Evolutionary conservation across 64 coral and sea anemone genomes (phyloP).

Genomic region (Montipora sp.): DNA sequence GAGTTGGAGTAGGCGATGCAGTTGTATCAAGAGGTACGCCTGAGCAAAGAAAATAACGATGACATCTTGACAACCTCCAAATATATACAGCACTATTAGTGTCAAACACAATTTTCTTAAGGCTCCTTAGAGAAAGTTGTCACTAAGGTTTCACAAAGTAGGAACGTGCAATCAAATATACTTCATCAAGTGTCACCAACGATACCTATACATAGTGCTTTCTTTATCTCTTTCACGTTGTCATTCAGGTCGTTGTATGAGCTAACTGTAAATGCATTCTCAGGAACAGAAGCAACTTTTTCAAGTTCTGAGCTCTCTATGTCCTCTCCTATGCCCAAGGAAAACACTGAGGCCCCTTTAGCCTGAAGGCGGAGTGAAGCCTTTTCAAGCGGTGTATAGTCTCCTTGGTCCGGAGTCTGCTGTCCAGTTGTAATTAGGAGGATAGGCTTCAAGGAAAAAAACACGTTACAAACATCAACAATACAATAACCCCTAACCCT

Average conservation of each 20-base stretch:
- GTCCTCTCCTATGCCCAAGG: constrained; percentile 41
- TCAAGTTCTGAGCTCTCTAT: constrained; percentile 33
- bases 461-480: background rate
- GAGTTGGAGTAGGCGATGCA: background rate
- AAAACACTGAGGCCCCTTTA: constrained; percentile 19
- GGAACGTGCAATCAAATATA: background rate
- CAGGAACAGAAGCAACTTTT: constrained; percentile 42
- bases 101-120: too few species aligned
- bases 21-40: constrained; percentile 1
- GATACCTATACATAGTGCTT: constrained; percentile 23
- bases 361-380: constrained; percentile 34
- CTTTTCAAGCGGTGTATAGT: background rate
- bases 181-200: too few species aligned
- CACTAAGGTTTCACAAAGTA: background rate
- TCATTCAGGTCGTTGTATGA: constrained; percentile 34
- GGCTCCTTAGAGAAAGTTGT: too few species aligned
- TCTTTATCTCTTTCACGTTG: constrained; percentile 8
- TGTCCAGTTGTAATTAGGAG: constrained; percentile 53
- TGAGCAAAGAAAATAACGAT: background rate
- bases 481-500: background rate
- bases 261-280: background rate
- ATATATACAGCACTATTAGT: too few species aligned
- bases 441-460: background rate
- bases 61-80: too few species aligned
- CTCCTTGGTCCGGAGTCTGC: constrained; percentile 48